Conservation (phyloP, 2,113 vertebrate genomes). For the Forbesichthys agassizii region DNA sequence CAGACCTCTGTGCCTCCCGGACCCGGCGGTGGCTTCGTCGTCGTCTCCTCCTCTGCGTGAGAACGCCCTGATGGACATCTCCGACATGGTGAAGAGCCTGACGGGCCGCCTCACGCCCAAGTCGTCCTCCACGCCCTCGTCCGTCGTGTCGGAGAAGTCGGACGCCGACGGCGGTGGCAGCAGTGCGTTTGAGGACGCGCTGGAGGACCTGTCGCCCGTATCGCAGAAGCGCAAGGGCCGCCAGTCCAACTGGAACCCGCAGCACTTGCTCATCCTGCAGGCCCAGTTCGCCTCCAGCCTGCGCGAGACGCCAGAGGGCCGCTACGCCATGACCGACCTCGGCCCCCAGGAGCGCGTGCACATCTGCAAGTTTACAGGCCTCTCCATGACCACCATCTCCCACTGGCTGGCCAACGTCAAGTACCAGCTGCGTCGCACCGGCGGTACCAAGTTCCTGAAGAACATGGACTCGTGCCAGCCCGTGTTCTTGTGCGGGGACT, state of each 20-base stretch:
- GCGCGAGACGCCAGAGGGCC: constrained; percentile 93
- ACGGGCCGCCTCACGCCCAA: constrained; percentile 96
- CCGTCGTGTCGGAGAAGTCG: constrained; percentile 90
- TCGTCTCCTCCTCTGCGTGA: constrained; percentile 81
- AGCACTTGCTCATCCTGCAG: constrained; percentile 97
- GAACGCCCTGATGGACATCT: constrained; percentile 98
- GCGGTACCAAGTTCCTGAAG: constrained; percentile 99
- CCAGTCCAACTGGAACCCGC: constrained; percentile 99
- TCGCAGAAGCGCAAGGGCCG: constrained; percentile 94
- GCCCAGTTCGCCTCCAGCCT: constrained; percentile 97
- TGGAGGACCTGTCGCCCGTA: constrained; percentile 93
- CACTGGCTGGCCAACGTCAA: constrained; percentile 99
- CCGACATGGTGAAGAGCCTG: constrained; percentile 99
- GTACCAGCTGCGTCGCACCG: constrained; percentile 98
- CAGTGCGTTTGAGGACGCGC: constrained; percentile 93
- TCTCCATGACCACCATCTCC: constrained; percentile 99
- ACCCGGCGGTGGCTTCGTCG: constrained; percentile 72
- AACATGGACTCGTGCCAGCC: constrained; percentile 99
- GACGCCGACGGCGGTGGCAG: constrained; percentile 93
- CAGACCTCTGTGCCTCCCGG: constrained; percentile 81
- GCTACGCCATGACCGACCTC: constrained; percentile 97
- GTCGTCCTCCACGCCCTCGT: constrained; percentile 91
- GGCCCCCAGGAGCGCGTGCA: constrained; percentile 98
- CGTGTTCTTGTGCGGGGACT: constrained; percentile 99
- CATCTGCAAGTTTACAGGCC: constrained; percentile 99